phyloP scores from a whole-genome alignment of 2,797 vertebrate species.

The Pseudotriccus pelzelni region DNA sequence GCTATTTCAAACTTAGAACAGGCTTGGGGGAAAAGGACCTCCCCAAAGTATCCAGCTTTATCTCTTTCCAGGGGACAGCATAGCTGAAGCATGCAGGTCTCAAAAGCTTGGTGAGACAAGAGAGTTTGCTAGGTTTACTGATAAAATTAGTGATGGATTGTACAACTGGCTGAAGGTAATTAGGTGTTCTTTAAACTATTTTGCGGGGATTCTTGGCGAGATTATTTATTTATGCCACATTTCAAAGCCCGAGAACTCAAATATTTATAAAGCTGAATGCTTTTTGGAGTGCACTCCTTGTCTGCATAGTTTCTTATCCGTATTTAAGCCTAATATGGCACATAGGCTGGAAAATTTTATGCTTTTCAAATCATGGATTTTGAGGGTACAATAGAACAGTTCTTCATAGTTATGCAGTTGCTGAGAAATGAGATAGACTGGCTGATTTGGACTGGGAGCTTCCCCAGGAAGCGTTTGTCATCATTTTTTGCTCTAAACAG shows the following conservation, averaged over 20 bases:
- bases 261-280: conserved; percentile 57
- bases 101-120: neutral
- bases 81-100: neutral
- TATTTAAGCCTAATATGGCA: conserved; percentile 41
- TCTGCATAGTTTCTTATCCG: conserved; percentile 59
- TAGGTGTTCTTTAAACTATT: conserved; percentile 38
- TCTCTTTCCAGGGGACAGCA: neutral
- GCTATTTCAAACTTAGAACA: neutral
- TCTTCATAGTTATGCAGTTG: neutral
- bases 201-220: conserved; percentile 7
- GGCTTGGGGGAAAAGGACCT: neutral
- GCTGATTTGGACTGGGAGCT: neutral
- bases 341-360: conserved; percentile 46
- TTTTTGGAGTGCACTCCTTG: conserved; percentile 37
- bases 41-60: neutral
- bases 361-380: conserved; percentile 7
- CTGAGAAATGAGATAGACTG: neutral
- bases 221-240: conserved; percentile 49
- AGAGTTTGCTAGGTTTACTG: neutral
- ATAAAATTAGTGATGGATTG: neutral
- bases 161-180: neutral
- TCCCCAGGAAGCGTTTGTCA: neutral
- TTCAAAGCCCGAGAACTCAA: conserved; percentile 22
- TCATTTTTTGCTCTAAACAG: neutral
- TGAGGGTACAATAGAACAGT: neutral